Base-by-base conservation (phyloP, 1,140 invertebrate genomes). In the Pseudomyrmex concolor region DNA sequence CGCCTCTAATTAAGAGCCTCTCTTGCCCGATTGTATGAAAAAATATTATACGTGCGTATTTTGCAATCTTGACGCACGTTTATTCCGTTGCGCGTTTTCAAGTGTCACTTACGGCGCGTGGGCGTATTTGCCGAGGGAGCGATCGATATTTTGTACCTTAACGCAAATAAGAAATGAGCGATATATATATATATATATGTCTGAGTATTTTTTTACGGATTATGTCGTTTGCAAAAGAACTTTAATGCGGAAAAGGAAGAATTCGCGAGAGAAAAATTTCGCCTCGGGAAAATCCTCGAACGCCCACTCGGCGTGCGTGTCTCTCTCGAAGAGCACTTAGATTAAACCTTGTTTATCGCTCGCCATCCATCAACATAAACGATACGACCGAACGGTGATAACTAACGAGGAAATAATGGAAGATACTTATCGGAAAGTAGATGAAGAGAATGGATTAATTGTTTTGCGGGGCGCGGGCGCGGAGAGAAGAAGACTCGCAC, bases 161-260 rank as follows among this genome's bases (percentile, higher is more conserved):
- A 34, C 34, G 34, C 34, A 34, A 34, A 34, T 34, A 34, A 34
- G 55, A 43, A 54, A 57, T 71, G 82, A 88, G 87, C 86, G 85
- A 88, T 88, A 87, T 76, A 59, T 72, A 77, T 87, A 83, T 84
- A 87, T 80, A 87, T 48, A 62, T 57, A 74, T 70, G 68, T 25
- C 43, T 2, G 8, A 19, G 54, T 25, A 22, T 60, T 73, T 45
- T 68, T 34, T 73, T 74, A 50, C 63, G 68, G 73, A 17, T 70
- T 63, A 19, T 34, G 0, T 72, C 70, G 50, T 54, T 55, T 54
- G 59, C 15, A 8, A 15, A 15, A n/a, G 22, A 25, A 34, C 12
- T 19, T 22, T 12, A 15, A 3, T 9, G n/a, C 15, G 17, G 51
- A 19, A 25, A 25, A 22, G 7, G 1, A 25, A n/a, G n/a, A 74